Conservation (phyloP, 2,797 vertebrate genomes). For the Microchirus variegatus region DNA sequence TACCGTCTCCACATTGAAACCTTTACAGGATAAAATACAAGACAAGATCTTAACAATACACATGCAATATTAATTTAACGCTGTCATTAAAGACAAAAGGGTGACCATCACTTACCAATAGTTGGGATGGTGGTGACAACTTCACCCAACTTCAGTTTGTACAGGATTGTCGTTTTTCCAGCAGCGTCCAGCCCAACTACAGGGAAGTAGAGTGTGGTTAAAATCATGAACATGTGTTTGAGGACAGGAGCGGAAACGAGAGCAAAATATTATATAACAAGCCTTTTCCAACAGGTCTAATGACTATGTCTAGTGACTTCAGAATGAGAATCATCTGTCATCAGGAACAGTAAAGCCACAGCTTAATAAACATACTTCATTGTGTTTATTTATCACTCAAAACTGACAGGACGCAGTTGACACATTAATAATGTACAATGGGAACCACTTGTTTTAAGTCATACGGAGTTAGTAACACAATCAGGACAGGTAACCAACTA, state of each 20-base stretch:
- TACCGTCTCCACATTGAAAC: conserved; percentile 94
- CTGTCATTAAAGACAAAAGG: neutral
- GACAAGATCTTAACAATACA: neutral
- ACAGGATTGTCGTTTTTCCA: conserved; percentile 93
- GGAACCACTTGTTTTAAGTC: too few species aligned
- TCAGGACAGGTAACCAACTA: too few species aligned
- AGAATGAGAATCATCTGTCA: too few species aligned
- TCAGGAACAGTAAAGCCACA: too few species aligned
- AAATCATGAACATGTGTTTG: neutral
- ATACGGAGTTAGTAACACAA: too few species aligned
- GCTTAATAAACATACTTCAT: too few species aligned
- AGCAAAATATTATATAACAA: conserved; percentile 8
- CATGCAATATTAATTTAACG: neutral
- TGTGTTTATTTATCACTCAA: too few species aligned
- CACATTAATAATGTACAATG: too few species aligned
- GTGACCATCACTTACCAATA: conserved; percentile 82
- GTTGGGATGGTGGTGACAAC: conserved; percentile 94
- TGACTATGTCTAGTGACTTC: conserved; percentile 9
- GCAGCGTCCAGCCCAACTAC: conserved; percentile 91
- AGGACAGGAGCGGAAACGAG: neutral
- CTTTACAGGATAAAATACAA: conserved; percentile 56
- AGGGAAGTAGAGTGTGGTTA: conserved; percentile 4
- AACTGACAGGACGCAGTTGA: too few species aligned
- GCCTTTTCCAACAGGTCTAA: neutral
- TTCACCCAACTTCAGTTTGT: conserved; percentile 92